Evolutionary conservation across 2,797 vertebrate species (phyloP).

Genomic region (Sylvilagus floridanus): DNA sequence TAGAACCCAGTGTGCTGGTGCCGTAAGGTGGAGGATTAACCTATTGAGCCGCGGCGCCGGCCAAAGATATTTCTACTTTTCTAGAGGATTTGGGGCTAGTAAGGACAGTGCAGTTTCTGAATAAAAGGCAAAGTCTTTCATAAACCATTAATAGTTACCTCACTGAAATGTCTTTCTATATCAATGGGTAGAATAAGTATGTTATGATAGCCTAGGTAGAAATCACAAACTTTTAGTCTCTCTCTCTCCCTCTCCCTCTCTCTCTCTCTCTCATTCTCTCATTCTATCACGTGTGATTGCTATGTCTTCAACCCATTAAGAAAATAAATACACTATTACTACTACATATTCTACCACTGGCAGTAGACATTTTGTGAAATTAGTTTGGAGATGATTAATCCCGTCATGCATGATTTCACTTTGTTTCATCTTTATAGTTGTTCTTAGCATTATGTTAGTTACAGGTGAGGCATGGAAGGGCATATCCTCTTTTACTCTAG

Average conservation of each 20-base stretch:
- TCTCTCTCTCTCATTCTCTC: background rate
- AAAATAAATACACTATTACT: conserved; percentile 17
- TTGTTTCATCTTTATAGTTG: background rate
- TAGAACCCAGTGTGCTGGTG: too few relatives aligned
- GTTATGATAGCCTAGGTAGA: background rate
- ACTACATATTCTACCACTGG: background rate
- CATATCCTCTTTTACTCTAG: background rate
- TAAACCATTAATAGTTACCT: conserved; percentile 32
- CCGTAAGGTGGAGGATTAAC: too few relatives aligned
- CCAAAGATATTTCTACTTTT: conserved; percentile 31
- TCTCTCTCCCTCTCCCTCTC: background rate
- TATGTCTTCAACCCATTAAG: background rate
- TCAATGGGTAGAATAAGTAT: background rate
- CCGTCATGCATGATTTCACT: background rate
- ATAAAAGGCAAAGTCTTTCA: conserved; percentile 1
- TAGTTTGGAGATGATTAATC: background rate
- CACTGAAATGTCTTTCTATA: conserved; percentile 19
- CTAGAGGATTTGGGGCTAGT: conserved; percentile 31
- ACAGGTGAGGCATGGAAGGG: background rate
- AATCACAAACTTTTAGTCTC: background rate
- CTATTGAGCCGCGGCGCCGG: too few relatives aligned
- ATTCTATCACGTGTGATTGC: conserved; percentile 10
- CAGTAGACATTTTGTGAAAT: conserved; percentile 2
- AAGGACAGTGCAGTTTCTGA: conserved; percentile 33
- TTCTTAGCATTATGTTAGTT: conserved; percentile 12